These are phyloP conservation scores for Pangasius sanitwongsei DNA, from an alignment of 2,797 vertebrate genomes.

Conservation along the genomic window DNA sequence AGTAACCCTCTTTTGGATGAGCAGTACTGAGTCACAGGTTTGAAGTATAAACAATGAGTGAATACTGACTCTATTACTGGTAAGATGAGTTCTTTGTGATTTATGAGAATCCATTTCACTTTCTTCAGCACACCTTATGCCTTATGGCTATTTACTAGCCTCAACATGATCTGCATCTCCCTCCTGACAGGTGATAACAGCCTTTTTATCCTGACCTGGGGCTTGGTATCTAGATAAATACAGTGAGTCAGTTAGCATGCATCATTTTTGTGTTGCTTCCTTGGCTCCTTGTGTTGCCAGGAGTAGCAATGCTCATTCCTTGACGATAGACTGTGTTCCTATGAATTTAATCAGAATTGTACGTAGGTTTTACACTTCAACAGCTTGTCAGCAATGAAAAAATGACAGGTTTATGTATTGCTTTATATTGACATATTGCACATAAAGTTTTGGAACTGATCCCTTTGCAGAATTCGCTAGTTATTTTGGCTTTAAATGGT, in stretches of 20 bases:
- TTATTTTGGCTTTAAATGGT: constrained; percentile 5
- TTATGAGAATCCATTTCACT: neutral
- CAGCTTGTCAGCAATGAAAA: neutral
- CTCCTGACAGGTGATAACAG: constrained; percentile 47
- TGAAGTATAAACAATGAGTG: constrained; percentile 4
- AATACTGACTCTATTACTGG: neutral
- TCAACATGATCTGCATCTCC: constrained; percentile 21
- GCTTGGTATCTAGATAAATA: constrained; percentile 30
- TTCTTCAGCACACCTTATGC: constrained; percentile 8
- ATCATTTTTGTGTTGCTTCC: constrained; percentile 35
- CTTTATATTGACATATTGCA: neutral
- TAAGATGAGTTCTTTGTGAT: neutral
- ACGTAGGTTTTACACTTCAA: neutral
- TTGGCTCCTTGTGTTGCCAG: constrained; percentile 43
- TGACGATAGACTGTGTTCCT: constrained; percentile 16
- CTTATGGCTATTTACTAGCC: constrained; percentile 25
- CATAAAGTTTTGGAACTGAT: neutral
- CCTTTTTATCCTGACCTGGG: constrained; percentile 38
- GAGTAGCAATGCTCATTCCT: constrained; percentile 48
- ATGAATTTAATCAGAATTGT: neutral
- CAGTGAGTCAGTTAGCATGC: constrained; percentile 55
- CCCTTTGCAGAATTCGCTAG: neutral
- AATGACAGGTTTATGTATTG: neutral
- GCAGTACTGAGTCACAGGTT: constrained; percentile 4
- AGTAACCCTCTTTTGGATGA: neutral